Base-by-base conservation (phyloP, 2,113 vertebrate species). In the Trematomus loennbergii region DNA sequence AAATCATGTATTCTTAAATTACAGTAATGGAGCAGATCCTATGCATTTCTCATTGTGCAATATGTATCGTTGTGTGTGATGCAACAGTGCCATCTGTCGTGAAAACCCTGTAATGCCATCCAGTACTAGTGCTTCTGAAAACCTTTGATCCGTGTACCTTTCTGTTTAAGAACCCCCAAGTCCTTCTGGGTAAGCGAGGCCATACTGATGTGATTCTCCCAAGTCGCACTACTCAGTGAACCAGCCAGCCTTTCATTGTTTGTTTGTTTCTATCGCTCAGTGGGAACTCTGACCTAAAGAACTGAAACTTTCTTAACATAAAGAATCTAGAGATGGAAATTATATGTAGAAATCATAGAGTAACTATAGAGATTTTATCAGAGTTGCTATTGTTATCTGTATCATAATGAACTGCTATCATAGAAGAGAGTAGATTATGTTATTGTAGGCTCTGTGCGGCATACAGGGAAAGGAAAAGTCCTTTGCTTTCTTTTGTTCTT, bases 321-420 rank as follows among this genome's bases (percentile, higher is more conserved):
- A 84, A 87, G 55, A 83, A 85, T 90, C 84, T 90, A 92, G 86
- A 90, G 62, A 73, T 89, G 81, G 85, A 84, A 77, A 89, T 89
- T 92, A 90, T 92, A 91, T 87, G 91, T 93, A 94, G 90, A 94
- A 75, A 87, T 46, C 77, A 85, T 92, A 94, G 90, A 93, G 68
- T 91, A 91, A 88, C 73, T 91, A 92, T 90, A 94, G 86, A 94
- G 65, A 93, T 89, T 94, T 91, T 92, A 95, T 90, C 87, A 92
- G 89, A 91, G 90, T 91, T 85, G 70, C 86, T 91, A 91, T 91
- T 78, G 86, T 92, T 93, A 92, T 92, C 83, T 92, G 89, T 94
- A 90, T 91, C 84, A 86, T 87, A 78, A 87, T 72, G 79, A 91
- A 86, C 76, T 80, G 85, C 81, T 90, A 93, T 93, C 55, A 87